These are phyloP conservation scores for Unio delphinus DNA, from an alignment of 2,888 invertebrate genomes.

Conservation along the genomic window DNA sequence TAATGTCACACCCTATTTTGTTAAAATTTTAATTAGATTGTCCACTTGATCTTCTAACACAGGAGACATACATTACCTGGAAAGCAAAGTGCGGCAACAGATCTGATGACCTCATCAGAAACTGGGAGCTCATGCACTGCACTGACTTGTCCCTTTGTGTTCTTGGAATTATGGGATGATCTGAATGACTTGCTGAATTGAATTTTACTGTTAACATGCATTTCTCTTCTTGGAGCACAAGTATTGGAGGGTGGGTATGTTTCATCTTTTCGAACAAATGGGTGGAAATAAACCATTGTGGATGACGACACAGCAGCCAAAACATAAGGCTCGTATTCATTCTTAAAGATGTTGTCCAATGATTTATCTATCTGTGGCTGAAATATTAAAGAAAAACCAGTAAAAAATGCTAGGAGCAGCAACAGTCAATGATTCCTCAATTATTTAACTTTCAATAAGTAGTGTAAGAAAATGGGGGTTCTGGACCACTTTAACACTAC, in stretches of 20 bases:
- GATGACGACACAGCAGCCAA: constrained; percentile 58
- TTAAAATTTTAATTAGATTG: too few relatives aligned
- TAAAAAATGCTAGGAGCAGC: background rate
- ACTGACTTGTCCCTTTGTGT: constrained; percentile 10
- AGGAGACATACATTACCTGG: constrained; percentile 52
- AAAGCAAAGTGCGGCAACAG: constrained; percentile 64
- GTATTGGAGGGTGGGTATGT: constrained; percentile 52
- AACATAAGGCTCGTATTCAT: constrained; percentile 56
- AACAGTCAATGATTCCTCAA: background rate
- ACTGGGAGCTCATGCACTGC: constrained; percentile 46
- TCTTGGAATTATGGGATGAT: constrained; percentile 21
- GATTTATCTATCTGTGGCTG: constrained; percentile 17
- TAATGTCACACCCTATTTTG: too few relatives aligned
- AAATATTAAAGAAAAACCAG: constrained; percentile 5
- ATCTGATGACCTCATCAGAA: constrained; percentile 59
- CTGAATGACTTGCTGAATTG: background rate
- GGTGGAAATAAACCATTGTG: constrained; percentile 58
- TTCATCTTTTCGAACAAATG: constrained; percentile 45
- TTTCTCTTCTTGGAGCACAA: background rate
- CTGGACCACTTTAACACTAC: too few relatives aligned
- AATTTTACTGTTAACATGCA: background rate
- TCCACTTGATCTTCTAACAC: background rate
- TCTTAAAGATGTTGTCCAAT: constrained; percentile 30
- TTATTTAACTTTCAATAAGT: too few relatives aligned
- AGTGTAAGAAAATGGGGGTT: too few relatives aligned